Conservation (phyloP, 2,888 invertebrate species). For the Trissolcus brochymenae region DNA sequence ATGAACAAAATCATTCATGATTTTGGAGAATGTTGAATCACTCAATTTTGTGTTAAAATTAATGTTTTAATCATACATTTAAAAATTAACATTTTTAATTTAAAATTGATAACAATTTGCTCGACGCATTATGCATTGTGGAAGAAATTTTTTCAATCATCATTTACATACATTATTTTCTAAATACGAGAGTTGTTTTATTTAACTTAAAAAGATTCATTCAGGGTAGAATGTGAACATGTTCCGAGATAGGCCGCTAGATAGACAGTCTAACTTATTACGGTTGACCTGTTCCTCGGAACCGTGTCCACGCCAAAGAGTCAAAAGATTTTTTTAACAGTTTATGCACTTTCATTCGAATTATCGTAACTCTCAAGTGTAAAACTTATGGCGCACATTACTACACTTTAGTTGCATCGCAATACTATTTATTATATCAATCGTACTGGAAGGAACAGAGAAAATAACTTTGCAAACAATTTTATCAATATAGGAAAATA, state of each 20-base stretch:
- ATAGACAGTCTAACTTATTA: conserved; percentile 60
- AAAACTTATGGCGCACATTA: conserved; percentile 39
- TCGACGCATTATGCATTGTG: too few relatives aligned
- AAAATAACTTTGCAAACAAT: neutral
- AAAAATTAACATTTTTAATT: too few relatives aligned
- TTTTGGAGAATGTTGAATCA: too few relatives aligned
- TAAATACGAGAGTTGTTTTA: conserved; percentile 40
- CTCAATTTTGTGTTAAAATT: too few relatives aligned
- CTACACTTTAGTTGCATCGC: conserved; percentile 13
- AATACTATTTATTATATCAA: conserved; percentile 10
- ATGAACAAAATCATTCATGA: too few relatives aligned
- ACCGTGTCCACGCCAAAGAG: conserved; percentile 54
- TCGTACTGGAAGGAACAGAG: neutral
- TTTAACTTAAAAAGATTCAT: conserved; percentile 53
- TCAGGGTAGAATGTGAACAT: conserved; percentile 53
- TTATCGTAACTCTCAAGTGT: conserved; percentile 44
- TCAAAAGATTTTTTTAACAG: conserved; percentile 47
- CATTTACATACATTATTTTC: too few relatives aligned
- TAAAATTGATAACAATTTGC: neutral
- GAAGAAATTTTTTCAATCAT: too few relatives aligned
- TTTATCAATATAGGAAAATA: neutral
- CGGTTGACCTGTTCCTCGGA: conserved; percentile 56
- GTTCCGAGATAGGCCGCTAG: conserved; percentile 58
- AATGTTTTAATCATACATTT: too few relatives aligned
- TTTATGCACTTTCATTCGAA: conserved; percentile 47